These are phyloP conservation scores for Sebastiscus tertius DNA, from an alignment of 2,797 vertebrate genomes.

Conservation along the genomic window DNA sequence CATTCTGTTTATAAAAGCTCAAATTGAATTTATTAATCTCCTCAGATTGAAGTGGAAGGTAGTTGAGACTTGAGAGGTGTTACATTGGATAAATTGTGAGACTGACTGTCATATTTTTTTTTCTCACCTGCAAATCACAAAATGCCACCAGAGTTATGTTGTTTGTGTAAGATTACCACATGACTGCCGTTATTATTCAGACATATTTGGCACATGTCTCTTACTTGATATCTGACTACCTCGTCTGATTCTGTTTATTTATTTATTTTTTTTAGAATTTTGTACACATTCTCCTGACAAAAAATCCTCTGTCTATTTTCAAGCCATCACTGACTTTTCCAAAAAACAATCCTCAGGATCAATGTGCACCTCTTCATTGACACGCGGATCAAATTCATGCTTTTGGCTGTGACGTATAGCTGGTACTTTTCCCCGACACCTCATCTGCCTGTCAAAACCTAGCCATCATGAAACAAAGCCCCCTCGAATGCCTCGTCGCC, in stretches of 20 bases:
- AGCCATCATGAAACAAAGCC: slow-evolving; percentile 74
- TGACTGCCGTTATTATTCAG: neutral
- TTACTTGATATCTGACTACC: slow-evolving; percentile 2
- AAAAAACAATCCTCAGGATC: slow-evolving; percentile 38
- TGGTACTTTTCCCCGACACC: slow-evolving; percentile 57
- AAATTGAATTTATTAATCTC: neutral
- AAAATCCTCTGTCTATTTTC: slow-evolving; percentile 13
- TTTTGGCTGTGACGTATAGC: slow-evolving; percentile 44
- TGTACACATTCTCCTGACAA: slow-evolving; percentile 23
- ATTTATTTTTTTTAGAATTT: neutral
- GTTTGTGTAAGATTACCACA: neutral
- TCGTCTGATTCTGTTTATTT: slow-evolving; percentile 1
- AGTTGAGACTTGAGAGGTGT: neutral
- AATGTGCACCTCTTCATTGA: slow-evolving; percentile 37
- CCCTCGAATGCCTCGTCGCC: slow-evolving; percentile 54
- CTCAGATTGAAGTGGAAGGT: neutral
- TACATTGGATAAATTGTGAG: neutral
- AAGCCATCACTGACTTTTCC: slow-evolving; percentile 2
- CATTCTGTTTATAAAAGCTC: neutral
- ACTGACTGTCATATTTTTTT: neutral
- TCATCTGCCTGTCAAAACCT: slow-evolving; percentile 73
- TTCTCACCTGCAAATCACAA: neutral
- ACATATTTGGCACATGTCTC: slow-evolving; percentile 12
- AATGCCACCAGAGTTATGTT: neutral
- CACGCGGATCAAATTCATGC: slow-evolving; percentile 35